Evolutionary conservation across 2,797 vertebrate species (phyloP).

Genomic region (Squalus acanthias): DNA sequence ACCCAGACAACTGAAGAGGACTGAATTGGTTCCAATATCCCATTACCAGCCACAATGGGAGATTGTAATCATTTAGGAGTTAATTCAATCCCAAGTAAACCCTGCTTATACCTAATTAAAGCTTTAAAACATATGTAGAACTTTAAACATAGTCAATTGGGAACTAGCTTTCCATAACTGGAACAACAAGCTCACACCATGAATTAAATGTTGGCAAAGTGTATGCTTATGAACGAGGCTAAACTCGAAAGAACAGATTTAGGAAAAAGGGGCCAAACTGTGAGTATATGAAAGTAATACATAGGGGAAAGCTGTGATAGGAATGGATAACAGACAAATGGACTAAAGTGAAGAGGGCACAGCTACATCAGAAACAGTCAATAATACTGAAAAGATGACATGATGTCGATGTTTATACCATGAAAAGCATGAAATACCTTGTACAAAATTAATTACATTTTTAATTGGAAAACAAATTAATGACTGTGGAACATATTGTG

Average conservation of each 20-base stretch:
- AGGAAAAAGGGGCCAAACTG: not conserved
- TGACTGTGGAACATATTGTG: not conserved
- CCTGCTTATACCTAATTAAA: not conserved
- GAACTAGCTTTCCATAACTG: not conserved
- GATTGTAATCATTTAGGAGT: not conserved
- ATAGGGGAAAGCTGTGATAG: too few relatives aligned
- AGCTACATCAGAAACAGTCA: not conserved
- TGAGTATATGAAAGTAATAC: not conserved
- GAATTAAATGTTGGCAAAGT: not conserved
- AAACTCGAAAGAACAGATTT: not conserved
- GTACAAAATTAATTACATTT: not conserved
- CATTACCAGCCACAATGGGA: not conserved
- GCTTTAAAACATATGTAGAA: not conserved
- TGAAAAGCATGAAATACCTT: not conserved
- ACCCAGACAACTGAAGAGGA: not conserved
- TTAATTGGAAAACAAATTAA: not conserved
- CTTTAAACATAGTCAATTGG: not conserved
- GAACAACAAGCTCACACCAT: not conserved
- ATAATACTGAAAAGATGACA: not conserved
- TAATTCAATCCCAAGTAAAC: not conserved
- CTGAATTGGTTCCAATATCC: not conserved
- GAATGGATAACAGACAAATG: not conserved
- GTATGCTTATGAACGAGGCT: not conserved
- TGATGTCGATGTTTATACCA: not conserved
- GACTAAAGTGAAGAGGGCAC: not conserved